Evolutionary conservation across 2,888 invertebrate species (phyloP).

Genomic region (Ferrisia virgata): DNA sequence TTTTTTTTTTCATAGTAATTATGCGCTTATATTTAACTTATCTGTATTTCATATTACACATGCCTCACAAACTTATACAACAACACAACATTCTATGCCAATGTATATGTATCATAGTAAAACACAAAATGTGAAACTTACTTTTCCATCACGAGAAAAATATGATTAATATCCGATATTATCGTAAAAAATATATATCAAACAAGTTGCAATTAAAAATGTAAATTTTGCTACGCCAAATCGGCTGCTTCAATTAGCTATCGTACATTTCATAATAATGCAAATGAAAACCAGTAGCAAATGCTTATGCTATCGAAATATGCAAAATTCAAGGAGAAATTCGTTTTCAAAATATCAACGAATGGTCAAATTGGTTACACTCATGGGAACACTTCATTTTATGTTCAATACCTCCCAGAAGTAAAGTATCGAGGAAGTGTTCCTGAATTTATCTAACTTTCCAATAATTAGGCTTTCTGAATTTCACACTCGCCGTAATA

Average conservation of each 20-base stretch:
- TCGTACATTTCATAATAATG: not conserved
- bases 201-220: slow-evolving; percentile 22
- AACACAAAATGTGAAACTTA: no score
- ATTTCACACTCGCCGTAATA: not conserved
- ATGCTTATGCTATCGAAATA: not conserved
- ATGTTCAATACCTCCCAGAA: slow-evolving; percentile 25
- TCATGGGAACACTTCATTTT: slow-evolving; percentile 17
- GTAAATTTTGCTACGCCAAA: not conserved
- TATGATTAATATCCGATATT: not conserved
- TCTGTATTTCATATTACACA: no score
- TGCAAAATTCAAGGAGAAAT: slow-evolving; percentile 29
- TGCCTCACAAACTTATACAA: no score
- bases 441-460: slow-evolving; percentile 2
- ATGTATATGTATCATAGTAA: no score
- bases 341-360: slow-evolving; percentile 9
- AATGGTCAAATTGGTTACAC: slow-evolving; percentile 31
- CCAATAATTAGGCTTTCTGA: slow-evolving; percentile 30
- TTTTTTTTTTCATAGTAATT: no score
- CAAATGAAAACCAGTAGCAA: not conserved
- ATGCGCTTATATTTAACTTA: no score
- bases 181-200: not conserved
- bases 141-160: not conserved
- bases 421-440: slow-evolving; percentile 19
- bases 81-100: no score
- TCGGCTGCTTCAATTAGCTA: not conserved